Evolutionary conservation across 2,888 invertebrate species (phyloP).

Genomic region (Acrobasis repandana): DNA sequence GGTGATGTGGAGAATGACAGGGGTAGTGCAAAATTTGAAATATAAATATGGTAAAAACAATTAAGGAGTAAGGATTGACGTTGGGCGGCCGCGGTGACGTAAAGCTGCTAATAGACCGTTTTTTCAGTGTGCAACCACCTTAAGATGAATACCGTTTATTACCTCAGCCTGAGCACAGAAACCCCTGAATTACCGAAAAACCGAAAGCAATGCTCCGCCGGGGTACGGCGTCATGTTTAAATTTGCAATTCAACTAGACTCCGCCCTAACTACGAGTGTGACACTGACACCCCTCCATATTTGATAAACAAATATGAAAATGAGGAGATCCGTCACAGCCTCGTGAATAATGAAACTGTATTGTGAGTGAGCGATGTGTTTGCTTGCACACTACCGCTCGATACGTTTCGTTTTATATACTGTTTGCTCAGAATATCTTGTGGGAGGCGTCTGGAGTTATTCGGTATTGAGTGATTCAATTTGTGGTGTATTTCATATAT

Average conservation of each 20-base stretch:
- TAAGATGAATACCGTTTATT: conserved; percentile 13
- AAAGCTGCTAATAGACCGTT: too few relatives aligned
- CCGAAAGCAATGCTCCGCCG: conserved; percentile 17
- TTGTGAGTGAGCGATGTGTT: conserved; percentile 27
- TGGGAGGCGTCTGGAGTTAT: background rate
- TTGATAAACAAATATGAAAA: conserved; percentile 51
- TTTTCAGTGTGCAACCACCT: background rate
- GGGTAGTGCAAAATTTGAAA: too few relatives aligned
- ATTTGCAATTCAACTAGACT: conserved; percentile 63
- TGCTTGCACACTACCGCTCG: conserved; percentile 22
- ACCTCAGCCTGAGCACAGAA: background rate
- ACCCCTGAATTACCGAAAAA: conserved; percentile 12
- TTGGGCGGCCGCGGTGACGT: too few relatives aligned
- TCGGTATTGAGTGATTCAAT: too few relatives aligned
- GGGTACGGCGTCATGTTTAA: conserved; percentile 54
- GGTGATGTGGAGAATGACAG: too few relatives aligned
- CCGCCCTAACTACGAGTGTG: conserved; percentile 45
- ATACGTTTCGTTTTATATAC: background rate
- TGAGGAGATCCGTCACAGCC: conserved; percentile 33
- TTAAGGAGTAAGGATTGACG: too few relatives aligned
- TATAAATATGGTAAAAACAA: too few relatives aligned
- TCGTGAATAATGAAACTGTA: conserved; percentile 34
- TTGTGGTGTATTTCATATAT: too few relatives aligned
- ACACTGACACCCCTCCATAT: conserved; percentile 42
- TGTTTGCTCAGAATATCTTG: background rate